These are phyloP conservation scores for Eutrigla gurnardus DNA, from an alignment of 2,797 vertebrate genomes.

Conservation along the genomic window DNA sequence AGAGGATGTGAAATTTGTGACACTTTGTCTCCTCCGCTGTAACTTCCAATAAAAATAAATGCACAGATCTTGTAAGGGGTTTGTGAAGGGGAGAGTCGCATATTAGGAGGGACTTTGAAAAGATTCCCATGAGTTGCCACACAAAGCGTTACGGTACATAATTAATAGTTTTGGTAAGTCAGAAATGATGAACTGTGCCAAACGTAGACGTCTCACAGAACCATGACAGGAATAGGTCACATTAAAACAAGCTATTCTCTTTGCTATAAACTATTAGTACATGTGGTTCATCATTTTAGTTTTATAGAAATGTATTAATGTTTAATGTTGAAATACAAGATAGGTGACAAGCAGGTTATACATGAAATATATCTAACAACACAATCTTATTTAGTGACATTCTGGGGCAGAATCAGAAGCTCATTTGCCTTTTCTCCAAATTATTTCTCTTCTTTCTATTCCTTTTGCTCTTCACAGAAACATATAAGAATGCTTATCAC, in stretches of 20 bases:
- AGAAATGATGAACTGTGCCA: not conserved
- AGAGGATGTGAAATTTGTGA: constrained; percentile 25
- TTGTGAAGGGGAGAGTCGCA: constrained; percentile 1
- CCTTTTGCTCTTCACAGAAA: not conserved
- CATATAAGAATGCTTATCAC: constrained; percentile 32
- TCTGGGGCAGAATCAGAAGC: constrained; percentile 24
- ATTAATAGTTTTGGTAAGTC: not conserved
- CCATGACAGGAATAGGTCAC: not conserved
- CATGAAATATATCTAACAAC: not conserved
- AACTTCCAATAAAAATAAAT: constrained; percentile 17
- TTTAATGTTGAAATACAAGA: not conserved
- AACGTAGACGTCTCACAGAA: constrained; percentile 1
- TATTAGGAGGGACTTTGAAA: not conserved
- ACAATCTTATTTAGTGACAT: constrained; percentile 1
- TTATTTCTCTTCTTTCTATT: not conserved
- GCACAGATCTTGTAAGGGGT: not conserved
- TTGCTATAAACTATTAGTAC: not conserved
- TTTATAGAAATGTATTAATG: not conserved
- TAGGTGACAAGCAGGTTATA: not conserved
- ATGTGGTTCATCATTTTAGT: not conserved
- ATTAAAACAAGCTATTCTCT: not conserved
- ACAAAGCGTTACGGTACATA: not conserved
- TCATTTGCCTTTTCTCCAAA: constrained; percentile 19
- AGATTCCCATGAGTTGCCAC: not conserved
- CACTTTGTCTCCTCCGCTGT: constrained; percentile 31